A percentile compares a stretch with the other conserved stretches of the same genome.
These are phyloP conservation scores for Ormia ochracea DNA, from an alignment of 2,888 invertebrate species.

Conservation along the genomic window DNA sequence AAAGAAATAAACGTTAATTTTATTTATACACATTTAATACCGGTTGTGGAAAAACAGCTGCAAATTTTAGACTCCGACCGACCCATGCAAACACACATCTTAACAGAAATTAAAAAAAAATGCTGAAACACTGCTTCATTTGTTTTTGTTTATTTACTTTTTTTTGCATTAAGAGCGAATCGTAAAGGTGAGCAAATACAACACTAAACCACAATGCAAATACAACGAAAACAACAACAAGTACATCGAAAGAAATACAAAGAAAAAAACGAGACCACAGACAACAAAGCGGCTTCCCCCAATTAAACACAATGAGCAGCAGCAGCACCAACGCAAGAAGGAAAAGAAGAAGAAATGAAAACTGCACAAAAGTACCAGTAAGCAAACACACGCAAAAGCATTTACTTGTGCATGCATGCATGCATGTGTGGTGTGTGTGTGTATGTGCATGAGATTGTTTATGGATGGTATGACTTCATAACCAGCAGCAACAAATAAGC, in stretches of 20 bases:
- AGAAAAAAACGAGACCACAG: conserved; percentile 38
- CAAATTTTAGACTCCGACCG: conserved; percentile 26
- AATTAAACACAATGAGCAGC: conserved; percentile 47
- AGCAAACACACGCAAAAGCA: background rate
- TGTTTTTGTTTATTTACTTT: background rate
- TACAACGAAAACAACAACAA: background rate
- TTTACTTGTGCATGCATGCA: background rate
- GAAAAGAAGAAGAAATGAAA: background rate
- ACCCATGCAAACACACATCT: conserved; percentile 1
- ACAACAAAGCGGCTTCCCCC: conserved; percentile 59
- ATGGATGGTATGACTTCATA: conserved; percentile 53
- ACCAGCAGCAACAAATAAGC: background rate
- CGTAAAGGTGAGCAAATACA: conserved; percentile 45
- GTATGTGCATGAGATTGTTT: too few relatives aligned
- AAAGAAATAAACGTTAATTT: conserved; percentile 10
- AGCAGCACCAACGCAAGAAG: background rate
- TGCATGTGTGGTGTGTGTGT: too few relatives aligned
- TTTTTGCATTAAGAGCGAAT: conserved; percentile 22
- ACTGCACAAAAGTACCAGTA: conserved; percentile 14
- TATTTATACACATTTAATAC: conserved; percentile 24
- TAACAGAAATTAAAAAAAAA: conserved; percentile 1
- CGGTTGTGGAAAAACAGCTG: conserved; percentile 56
- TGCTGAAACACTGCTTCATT: conserved; percentile 14
- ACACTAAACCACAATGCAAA: conserved; percentile 12
- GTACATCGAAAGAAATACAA: background rate